phyloP scores from a whole-genome alignment of 2,797 vertebrate species.

The Amazona ochrocephala region DNA sequence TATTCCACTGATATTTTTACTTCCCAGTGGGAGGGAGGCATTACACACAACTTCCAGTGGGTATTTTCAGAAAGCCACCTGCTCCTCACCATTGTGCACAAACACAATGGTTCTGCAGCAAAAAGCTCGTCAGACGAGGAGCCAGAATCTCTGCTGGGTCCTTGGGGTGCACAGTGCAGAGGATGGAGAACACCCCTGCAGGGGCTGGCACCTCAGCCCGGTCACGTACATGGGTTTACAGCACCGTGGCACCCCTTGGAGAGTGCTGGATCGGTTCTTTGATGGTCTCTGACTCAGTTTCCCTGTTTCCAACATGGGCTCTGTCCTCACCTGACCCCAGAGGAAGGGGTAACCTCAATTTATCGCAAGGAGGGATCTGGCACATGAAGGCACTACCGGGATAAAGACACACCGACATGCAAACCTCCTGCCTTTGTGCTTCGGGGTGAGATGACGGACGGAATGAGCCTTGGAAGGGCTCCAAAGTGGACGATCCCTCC shows the following conservation, averaged over 20 bases:
- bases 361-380: neutral
- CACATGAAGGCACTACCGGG: neutral
- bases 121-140: neutral
- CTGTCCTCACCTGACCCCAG: neutral
- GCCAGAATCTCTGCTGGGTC: rapidly evolving
- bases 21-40: conserved; percentile 61
- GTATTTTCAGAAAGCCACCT: conserved; percentile 69
- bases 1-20: conserved; percentile 51
- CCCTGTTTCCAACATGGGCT: neutral
- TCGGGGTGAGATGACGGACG: neutral
- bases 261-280: rapidly evolving
- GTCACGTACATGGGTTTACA: rapidly evolving
- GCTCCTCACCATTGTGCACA: conserved; percentile 42
- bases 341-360: neutral
- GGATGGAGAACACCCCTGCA: neutral
- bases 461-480: neutral
- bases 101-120: conserved; percentile 3
- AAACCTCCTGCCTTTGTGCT: neutral
- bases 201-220: rapidly evolving
- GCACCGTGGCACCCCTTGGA: neutral
- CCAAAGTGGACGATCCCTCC: neutral
- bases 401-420: neutral
- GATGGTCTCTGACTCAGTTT: neutral
- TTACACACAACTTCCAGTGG: conserved; percentile 53
- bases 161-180: neutral